These are phyloP conservation scores for Gephyroberyx darwinii DNA, from an alignment of 2,797 vertebrate species.

Conservation along the genomic window DNA sequence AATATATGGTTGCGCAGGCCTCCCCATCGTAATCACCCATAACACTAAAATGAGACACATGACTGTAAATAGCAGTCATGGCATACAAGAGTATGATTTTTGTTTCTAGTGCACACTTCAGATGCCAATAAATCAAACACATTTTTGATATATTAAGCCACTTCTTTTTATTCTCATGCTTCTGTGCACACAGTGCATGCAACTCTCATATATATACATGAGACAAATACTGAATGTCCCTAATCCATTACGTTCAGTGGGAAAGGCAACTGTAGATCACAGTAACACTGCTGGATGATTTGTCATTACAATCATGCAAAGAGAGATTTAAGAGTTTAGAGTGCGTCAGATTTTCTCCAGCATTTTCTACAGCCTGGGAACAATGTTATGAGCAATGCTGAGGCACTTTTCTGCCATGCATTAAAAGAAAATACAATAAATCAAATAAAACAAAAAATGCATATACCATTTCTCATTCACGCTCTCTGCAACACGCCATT, in stretches of 20 bases:
- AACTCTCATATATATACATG: conserved; percentile 42
- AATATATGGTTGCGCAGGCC: conserved; percentile 76
- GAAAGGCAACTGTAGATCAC: conserved; percentile 3
- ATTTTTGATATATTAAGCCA: conserved; percentile 80
- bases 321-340: conserved; percentile 46
- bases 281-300: conserved; percentile 70
- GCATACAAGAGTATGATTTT: conserved; percentile 79
- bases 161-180: conserved; percentile 76
- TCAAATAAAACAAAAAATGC: conserved; percentile 20
- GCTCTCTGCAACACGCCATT: conserved; percentile 37
- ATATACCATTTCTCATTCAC: conserved; percentile 37
- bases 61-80: conserved; percentile 80
- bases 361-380: conserved; percentile 8
- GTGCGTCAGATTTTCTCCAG: conserved; percentile 5
- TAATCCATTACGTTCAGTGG: no score
- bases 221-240: no score
- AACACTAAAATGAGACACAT: conserved; percentile 81
- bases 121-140: conserved; percentile 76
- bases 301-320: no score
- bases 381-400: conserved; percentile 28
- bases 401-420: conserved; percentile 46
- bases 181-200: conserved; percentile 62
- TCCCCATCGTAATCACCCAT: conserved; percentile 81
- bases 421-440: conserved; percentile 52
- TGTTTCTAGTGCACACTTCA: conserved; percentile 77